Percentiles rank a stretch among this genome's conserved stretches.
phyloP scores from a whole-genome alignment of 2,888 invertebrate genomes.

The Scaptomyza reducta region DNA sequence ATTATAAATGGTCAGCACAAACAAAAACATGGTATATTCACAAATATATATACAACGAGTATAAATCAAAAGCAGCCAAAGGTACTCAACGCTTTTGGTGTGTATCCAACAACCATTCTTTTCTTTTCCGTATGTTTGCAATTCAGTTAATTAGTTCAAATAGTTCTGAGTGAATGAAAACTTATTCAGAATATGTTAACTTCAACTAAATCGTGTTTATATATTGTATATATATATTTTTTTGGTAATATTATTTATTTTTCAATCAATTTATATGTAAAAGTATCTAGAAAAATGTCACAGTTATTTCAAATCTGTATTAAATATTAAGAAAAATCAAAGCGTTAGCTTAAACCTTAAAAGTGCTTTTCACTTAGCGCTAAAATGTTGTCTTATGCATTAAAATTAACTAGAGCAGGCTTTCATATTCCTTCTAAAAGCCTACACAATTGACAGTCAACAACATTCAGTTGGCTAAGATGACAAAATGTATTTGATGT shows the following conservation, averaged over 20 bases:
- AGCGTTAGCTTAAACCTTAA: slow-evolving; percentile 5
- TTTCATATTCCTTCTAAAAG: slow-evolving; percentile 44
- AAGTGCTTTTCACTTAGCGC: slow-evolving; percentile 10
- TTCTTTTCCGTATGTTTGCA: not conserved
- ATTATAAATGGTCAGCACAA: slow-evolving; percentile 52
- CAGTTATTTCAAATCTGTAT: no score
- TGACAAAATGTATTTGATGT: slow-evolving; percentile 63
- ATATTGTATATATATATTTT: no score
- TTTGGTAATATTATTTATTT: no score
- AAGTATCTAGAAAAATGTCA: no score
- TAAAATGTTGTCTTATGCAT: slow-evolving; percentile 6
- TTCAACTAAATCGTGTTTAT: no score
- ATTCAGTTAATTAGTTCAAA: slow-evolving; percentile 36
- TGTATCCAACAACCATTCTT: not conserved
- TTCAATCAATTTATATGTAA: no score
- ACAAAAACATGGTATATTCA: slow-evolving; percentile 43
- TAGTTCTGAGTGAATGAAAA: not conserved
- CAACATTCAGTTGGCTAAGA: slow-evolving; percentile 49
- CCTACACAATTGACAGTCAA: slow-evolving; percentile 47
- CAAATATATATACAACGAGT: not conserved
- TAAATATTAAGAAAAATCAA: not conserved
- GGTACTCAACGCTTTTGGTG: slow-evolving; percentile 5
- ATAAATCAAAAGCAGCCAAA: slow-evolving; percentile 48
- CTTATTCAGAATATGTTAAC: no score
- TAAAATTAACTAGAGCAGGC: slow-evolving; percentile 28